These are phyloP conservation scores for Mus spretus DNA, from an alignment of 2,797 vertebrate genomes.

Conservation along the genomic window DNA sequence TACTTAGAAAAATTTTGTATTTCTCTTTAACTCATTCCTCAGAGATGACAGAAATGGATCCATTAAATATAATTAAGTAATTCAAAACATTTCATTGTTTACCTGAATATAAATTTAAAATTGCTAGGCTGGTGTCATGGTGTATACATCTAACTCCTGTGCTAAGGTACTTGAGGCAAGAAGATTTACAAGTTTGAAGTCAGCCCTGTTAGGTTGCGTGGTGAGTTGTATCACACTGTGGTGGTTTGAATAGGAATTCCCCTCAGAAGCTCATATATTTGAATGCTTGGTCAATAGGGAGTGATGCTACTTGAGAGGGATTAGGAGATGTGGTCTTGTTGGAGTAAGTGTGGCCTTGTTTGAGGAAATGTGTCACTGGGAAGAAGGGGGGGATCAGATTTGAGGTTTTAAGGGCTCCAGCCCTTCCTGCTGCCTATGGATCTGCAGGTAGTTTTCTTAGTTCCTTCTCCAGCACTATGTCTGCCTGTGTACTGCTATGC, in stretches of 20 bases:
- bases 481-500: background rate
- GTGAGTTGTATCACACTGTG: background rate
- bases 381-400: background rate
- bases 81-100: background rate
- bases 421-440: background rate
- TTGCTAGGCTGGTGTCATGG: background rate
- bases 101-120: background rate
- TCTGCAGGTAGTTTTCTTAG: background rate
- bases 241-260: background rate
- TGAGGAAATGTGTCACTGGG: background rate
- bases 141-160: background rate
- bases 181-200: background rate
- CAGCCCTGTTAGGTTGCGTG: background rate
- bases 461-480: background rate
- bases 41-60: slow-evolving; percentile 4
- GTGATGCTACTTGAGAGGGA: background rate
- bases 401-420: background rate
- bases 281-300: background rate
- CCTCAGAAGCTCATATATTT: too few relatives aligned
- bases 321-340: background rate
- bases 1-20: slow-evolving; percentile 6
- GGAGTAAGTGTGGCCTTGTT: background rate
- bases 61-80: background rate
- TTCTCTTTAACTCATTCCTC: background rate
- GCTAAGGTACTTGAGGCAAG: background rate